phyloP scores from a whole-genome alignment of 35 echinoderm and acorn worm species.

The Heliocidaris erythrogramma region DNA sequence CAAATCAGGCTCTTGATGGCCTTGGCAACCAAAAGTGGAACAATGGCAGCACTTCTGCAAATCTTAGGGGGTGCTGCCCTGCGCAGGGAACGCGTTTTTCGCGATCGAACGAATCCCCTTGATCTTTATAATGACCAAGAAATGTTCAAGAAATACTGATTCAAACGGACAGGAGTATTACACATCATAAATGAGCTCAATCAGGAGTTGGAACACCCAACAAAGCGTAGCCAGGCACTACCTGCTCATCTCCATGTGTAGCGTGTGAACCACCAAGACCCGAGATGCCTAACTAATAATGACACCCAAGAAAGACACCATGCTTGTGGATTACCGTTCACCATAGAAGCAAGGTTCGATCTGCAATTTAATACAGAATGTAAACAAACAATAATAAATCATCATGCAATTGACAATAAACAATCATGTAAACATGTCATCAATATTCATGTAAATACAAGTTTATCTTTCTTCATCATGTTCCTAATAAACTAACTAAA shows the following conservation, averaged over 20 bases:
- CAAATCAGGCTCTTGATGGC: neutral
- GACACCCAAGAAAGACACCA: too few species aligned
- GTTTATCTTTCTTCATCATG: too few species aligned
- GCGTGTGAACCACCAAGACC: too few species aligned
- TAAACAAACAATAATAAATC: too few species aligned
- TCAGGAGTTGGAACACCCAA: slow-evolving; percentile 51
- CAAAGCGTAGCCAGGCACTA: slow-evolving; percentile 47
- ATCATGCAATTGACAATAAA: too few species aligned
- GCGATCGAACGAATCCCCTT: slow-evolving; percentile 54
- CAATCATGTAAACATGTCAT: too few species aligned
- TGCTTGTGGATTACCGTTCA: too few species aligned
- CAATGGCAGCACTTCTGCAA: slow-evolving; percentile 16
- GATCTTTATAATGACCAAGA: slow-evolving; percentile 62
- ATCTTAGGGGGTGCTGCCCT: slow-evolving; percentile 28
- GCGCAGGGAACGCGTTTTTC: slow-evolving; percentile 62
- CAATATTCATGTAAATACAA: too few species aligned
- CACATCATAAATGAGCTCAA: slow-evolving; percentile 44
- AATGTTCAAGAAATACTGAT: slow-evolving; percentile 61
- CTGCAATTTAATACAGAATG: too few species aligned
- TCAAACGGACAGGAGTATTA: slow-evolving; percentile 56
- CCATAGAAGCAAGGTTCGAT: too few species aligned
- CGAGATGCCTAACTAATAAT: too few species aligned
- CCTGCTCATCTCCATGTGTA: slow-evolving; percentile 61
- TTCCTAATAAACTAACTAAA: too few species aligned
- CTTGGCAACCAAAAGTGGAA: slow-evolving; percentile 20